A percentile compares a stretch with the other conserved stretches of the same genome.
Conservation (phyloP, 2,797 vertebrate genomes). For the Peromyscus nudipes region DNA sequence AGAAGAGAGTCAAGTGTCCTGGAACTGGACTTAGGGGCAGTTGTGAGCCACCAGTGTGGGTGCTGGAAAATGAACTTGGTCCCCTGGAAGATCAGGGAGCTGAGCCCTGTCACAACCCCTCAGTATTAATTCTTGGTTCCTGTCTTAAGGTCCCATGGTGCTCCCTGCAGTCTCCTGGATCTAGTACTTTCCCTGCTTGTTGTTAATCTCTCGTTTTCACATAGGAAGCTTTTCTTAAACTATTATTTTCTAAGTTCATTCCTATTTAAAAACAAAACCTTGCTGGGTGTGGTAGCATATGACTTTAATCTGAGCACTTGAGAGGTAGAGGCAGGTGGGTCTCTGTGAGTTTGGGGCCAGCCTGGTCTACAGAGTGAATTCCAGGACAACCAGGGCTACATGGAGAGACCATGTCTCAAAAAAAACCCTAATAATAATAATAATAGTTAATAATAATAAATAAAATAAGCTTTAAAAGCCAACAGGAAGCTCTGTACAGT, state of each 20-base stretch:
- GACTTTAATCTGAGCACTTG: background rate
- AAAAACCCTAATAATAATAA: background rate
- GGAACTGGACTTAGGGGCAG: background rate
- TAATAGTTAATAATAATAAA: no score
- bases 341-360: background rate
- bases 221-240: background rate
- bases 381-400: background rate
- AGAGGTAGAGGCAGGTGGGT: background rate
- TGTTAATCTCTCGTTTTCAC: background rate
- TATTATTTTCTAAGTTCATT: background rate
- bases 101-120: background rate
- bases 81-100: background rate
- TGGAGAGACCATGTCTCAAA: background rate
- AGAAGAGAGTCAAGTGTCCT: background rate
- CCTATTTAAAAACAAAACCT: background rate
- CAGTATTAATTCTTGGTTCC: background rate
- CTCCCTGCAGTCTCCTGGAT: background rate
- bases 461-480: background rate
- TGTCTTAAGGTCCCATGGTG: background rate
- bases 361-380: background rate
- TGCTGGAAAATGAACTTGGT: background rate
- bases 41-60: background rate
- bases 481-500: background rate
- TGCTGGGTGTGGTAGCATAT: background rate
- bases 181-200: background rate